Percentiles rank a stretch among this genome's conserved stretches.
phyloP scores from a whole-genome alignment of 2,797 vertebrate genomes.

The Anguilla megastoma region DNA sequence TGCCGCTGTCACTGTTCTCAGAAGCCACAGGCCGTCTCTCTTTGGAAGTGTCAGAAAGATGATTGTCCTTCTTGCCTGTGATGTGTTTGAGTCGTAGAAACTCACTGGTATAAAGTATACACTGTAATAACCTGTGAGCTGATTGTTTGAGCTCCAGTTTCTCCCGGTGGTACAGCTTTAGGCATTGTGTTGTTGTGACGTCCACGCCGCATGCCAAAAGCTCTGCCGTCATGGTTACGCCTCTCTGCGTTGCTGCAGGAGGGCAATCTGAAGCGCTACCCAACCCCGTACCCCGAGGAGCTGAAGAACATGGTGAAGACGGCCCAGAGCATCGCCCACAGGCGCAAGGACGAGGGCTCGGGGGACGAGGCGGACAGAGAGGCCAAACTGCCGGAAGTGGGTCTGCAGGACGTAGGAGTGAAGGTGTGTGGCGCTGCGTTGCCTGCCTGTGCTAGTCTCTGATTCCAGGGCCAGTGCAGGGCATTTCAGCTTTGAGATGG shows the following conservation, averaged over 20 bases:
- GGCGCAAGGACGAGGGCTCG: conserved; percentile 91
- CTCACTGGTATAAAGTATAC: background rate
- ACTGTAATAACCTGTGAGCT: background rate
- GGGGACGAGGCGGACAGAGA: conserved; percentile 80
- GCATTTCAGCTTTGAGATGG: background rate
- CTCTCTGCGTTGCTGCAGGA: conserved; percentile 71
- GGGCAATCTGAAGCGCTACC: conserved; percentile 95
- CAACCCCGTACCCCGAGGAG: conserved; percentile 96
- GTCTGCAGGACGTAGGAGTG: conserved; percentile 84
- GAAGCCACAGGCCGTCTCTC: background rate
- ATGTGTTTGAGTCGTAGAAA: background rate
- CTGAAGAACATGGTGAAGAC: conserved; percentile 99
- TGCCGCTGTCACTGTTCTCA: background rate
- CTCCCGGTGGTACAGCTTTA: background rate
- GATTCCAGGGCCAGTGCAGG: background rate
- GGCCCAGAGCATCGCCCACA: conserved; percentile 93
- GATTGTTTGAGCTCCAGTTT: background rate
- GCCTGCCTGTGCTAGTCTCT: background rate
- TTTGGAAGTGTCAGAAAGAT: background rate
- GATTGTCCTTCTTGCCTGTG: background rate
- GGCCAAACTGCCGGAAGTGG: conserved; percentile 72
- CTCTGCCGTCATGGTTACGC: background rate
- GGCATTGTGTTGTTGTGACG: background rate
- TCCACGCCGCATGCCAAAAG: background rate
- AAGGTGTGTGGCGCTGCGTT: background rate